phyloP scores from a whole-genome alignment of 1,140 invertebrate genomes.

The Cheumatopsyche charites region DNA sequence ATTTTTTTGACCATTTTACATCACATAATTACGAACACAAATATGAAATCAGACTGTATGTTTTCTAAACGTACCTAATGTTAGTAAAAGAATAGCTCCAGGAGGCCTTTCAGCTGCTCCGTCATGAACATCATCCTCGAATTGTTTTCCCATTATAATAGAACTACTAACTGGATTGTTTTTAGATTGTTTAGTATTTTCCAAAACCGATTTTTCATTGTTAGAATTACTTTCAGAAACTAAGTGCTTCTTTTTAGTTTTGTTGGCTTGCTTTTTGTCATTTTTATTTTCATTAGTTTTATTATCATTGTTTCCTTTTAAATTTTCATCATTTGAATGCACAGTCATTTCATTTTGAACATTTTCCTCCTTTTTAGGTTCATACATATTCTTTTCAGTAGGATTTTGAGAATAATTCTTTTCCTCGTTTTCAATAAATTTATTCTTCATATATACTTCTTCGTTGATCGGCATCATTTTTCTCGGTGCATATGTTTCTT shows the following conservation, averaged over 20 bases:
- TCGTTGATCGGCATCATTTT: constrained; percentile 34
- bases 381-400: constrained; percentile 36
- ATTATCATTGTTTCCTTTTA: background rate
- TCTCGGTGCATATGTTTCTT: constrained; percentile 37
- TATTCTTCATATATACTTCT: constrained; percentile 30
- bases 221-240: constrained; percentile 50
- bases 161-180: constrained; percentile 29
- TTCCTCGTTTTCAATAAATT: constrained; percentile 16
- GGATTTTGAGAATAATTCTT: constrained; percentile 25
- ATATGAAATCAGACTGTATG: too few species aligned
- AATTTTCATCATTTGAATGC: constrained; percentile 49
- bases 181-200: constrained; percentile 32
- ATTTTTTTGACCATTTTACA: too few species aligned
- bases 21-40: too few species aligned
- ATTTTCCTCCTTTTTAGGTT: constrained; percentile 43
- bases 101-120: constrained; percentile 70
- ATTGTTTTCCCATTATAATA: constrained; percentile 44
- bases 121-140: constrained; percentile 60
- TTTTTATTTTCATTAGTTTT: constrained; percentile 4
- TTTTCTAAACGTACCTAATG: constrained; percentile 69
- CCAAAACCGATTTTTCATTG: constrained; percentile 25
- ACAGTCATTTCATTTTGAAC: constrained; percentile 52
- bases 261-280: constrained; percentile 49
- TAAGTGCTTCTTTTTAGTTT: constrained; percentile 51
- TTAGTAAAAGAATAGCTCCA: constrained; percentile 84